Conservation (phyloP, 2,113 vertebrate species). For the Labrus mixtus region DNA sequence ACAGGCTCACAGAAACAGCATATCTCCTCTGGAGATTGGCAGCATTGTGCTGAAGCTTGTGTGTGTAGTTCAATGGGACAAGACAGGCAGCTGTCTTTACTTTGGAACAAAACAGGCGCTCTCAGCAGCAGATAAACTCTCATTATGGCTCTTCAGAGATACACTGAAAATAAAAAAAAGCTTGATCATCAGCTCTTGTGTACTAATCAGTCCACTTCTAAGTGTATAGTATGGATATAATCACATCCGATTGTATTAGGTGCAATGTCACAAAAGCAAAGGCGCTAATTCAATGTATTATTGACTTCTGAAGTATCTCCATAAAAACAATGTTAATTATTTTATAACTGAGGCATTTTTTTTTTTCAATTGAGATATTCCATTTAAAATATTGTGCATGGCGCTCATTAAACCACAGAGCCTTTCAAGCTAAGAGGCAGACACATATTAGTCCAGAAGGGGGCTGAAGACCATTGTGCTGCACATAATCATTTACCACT, state of each 20-base stretch:
- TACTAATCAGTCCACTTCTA: constrained; percentile 48
- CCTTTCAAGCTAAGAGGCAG: constrained; percentile 46
- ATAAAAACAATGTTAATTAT: constrained; percentile 53
- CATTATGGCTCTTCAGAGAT: constrained; percentile 44
- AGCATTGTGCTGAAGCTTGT: constrained; percentile 67
- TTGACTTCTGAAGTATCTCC: constrained; percentile 34
- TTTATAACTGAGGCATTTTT: constrained; percentile 43
- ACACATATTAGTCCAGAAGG: constrained; percentile 46
- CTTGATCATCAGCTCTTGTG: constrained; percentile 68
- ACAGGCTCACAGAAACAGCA: constrained; percentile 51
- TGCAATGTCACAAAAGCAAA: constrained; percentile 44
- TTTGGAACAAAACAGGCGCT: constrained; percentile 66
- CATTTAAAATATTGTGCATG: constrained; percentile 53
- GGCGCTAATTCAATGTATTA: constrained; percentile 39
- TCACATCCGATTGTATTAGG: constrained; percentile 45
- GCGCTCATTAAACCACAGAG: constrained; percentile 54
- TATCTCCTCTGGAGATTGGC: constrained; percentile 67
- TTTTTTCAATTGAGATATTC: constrained; percentile 44
- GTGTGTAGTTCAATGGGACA: constrained; percentile 51
- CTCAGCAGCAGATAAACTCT: constrained; percentile 45
- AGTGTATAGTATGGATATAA: constrained; percentile 58
- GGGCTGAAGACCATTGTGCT: constrained; percentile 45
- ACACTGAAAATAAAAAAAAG: constrained; percentile 64
- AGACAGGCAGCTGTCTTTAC: constrained; percentile 75
- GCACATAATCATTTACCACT: constrained; percentile 50